phyloP scores from a whole-genome alignment of 1,140 invertebrate genomes.

The Notospermus geniculatus region DNA sequence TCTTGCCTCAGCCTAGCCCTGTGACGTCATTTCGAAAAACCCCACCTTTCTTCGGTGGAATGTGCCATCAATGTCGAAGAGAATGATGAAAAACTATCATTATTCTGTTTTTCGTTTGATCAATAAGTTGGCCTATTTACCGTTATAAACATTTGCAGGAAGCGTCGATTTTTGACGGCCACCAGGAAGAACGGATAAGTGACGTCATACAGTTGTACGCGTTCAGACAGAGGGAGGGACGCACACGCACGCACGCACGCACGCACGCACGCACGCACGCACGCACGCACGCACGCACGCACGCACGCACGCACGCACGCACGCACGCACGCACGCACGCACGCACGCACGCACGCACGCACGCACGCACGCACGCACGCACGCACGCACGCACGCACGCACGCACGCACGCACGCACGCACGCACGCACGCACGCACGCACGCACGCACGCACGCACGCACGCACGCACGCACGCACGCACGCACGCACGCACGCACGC shows the following conservation, averaged over 20 bases:
- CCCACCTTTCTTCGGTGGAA: no score
- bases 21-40: no score
- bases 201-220: neutral
- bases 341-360: no score
- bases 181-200: conserved; percentile 1
- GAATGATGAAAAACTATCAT: no score
- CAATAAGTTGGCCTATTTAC: no score
- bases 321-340: neutral
- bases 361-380: conserved; percentile 5
- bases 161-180: neutral
- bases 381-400: conserved; percentile 5
- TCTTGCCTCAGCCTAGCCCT: neutral
- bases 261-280: conserved; percentile 13
- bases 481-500: conserved; percentile 17
- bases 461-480: neutral
- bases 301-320: conserved; percentile 4
- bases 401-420: neutral
- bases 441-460: neutral
- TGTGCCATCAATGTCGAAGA: no score
- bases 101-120: no score
- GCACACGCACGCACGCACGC: neutral
- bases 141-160: neutral
- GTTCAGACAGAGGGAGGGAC: neutral
- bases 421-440: neutral
- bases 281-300: conserved; percentile 16